Base-by-base conservation (phyloP, 2,113 vertebrate genomes). In the Promerops cafer region DNA sequence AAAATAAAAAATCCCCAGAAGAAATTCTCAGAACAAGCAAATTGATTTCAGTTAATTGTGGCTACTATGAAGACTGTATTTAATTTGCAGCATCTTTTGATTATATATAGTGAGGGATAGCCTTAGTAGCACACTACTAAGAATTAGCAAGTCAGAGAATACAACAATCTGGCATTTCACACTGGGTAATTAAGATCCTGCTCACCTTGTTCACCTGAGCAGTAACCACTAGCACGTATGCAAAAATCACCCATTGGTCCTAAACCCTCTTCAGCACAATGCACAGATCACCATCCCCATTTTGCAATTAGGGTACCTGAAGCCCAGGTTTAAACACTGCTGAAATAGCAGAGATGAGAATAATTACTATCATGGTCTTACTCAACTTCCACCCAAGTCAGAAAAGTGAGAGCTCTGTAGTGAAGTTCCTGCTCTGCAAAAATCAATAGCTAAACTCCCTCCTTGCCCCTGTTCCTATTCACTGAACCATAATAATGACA, bases 401-500 rank as follows among this genome's bases (percentile, higher is more conserved):
- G 76, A 89, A 93, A 87, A 95, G 72, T 47, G 40, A 86, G 52
- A 86, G 69, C 37, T 93, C 60, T 87, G 61, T 87, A 82, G 87
- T 56, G 53, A 95, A 95, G 86, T 72, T 89, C 65, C 87, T 93
- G 80, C 76, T 83, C 94, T 8, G 11, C 69, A 92, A 90, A 94
- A 96, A 90, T 92, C 96, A 79, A 91, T 75, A 94, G 92, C 60
- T 93, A 64, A 90, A 91, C 72, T 89, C 76, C 69, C 64, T 89
- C 69, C 90, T 92, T 93, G 93, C 86, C 89, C 72, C 88, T 92
- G 86, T 75, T 96, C 80, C 90, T 93, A 94, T 90, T 87, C 92
- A 93, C 69, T 92, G 96, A 95, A 90, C 90, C 96, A 92, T 89
- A 93, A 90, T 84, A 92, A 94, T 50, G 88, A 95, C 96, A 95